phyloP scores from a whole-genome alignment of 1,140 invertebrate species.

The Lepidurus couesii region DNA sequence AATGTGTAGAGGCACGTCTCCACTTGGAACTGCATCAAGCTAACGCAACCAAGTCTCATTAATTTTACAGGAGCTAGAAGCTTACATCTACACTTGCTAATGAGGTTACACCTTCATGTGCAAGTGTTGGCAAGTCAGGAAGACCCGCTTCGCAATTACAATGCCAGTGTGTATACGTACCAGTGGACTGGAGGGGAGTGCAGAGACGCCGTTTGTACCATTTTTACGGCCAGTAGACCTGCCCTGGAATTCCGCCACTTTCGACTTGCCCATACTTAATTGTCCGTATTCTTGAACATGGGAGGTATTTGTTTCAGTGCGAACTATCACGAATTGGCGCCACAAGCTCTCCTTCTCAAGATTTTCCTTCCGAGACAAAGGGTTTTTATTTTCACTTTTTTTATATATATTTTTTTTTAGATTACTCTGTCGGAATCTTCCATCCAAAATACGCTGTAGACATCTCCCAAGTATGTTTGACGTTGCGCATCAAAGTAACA shows the following conservation, averaged over 20 bases:
- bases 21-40: slow-evolving; percentile 44
- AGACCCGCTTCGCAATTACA: slow-evolving; percentile 24
- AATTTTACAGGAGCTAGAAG: slow-evolving; percentile 23
- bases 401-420: neutral
- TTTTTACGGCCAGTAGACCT: slow-evolving; percentile 30
- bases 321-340: slow-evolving; percentile 54
- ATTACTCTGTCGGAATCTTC: slow-evolving; percentile 55
- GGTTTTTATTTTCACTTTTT: neutral
- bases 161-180: slow-evolving; percentile 19
- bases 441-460: slow-evolving; percentile 64
- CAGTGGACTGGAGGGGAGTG: slow-evolving; percentile 21
- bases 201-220: neutral
- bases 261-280: slow-evolving; percentile 44
- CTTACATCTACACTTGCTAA: neutral
- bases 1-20: slow-evolving; percentile 45
- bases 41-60: slow-evolving; percentile 33
- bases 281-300: slow-evolving; percentile 57
- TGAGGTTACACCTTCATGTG: slow-evolving; percentile 2
- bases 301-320: slow-evolving; percentile 55
- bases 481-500: slow-evolving; percentile 53
- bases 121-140: neutral
- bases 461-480: slow-evolving; percentile 54
- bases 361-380: slow-evolving; percentile 47
- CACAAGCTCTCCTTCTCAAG: slow-evolving; percentile 51
- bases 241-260: slow-evolving; percentile 47